A percentile compares a stretch with the other conserved stretches of the same genome.
Evolutionary conservation across 2,113 vertebrate species (phyloP).

Genomic region (Carollia perspicillata): DNA sequence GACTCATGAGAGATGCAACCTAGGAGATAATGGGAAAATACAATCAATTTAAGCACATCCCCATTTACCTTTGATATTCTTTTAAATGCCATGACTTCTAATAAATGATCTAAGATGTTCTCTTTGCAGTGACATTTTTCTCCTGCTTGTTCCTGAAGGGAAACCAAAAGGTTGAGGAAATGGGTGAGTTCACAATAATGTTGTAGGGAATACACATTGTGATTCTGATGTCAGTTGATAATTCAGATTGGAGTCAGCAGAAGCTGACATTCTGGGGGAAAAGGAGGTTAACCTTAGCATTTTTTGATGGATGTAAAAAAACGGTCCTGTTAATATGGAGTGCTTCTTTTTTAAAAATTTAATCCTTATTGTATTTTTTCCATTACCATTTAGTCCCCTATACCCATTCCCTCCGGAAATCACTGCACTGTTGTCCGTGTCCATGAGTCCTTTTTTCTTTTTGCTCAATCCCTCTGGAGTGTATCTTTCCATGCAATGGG

Average conservation of each 20-base stretch:
- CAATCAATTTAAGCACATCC: conserved; percentile 8
- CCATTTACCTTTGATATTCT: conserved; percentile 54
- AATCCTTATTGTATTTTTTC: no score
- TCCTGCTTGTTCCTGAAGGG: not conserved
- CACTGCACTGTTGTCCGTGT: no score
- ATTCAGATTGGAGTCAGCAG: not conserved
- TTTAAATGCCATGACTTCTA: conserved; percentile 24
- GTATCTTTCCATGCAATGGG: not conserved
- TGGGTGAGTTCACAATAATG: not conserved
- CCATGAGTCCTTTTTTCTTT: no score
- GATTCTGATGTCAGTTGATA: not conserved
- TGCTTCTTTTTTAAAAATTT: no score
- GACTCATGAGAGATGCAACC: not conserved
- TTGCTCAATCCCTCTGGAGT: not conserved
- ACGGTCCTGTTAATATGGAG: not conserved
- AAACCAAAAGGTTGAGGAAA: not conserved
- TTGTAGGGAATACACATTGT: not conserved
- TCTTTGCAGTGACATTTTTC: not conserved
- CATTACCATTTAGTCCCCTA: no score
- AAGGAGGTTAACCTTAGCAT: not conserved
- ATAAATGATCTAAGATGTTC: conserved; percentile 46
- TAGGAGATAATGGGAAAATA: conserved; percentile 25
- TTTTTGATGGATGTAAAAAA: conserved; percentile 15
- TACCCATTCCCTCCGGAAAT: no score
- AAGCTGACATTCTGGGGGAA: not conserved